phyloP scores from a whole-genome alignment of 2,113 vertebrate genomes.

The Chloebia gouldiae region DNA sequence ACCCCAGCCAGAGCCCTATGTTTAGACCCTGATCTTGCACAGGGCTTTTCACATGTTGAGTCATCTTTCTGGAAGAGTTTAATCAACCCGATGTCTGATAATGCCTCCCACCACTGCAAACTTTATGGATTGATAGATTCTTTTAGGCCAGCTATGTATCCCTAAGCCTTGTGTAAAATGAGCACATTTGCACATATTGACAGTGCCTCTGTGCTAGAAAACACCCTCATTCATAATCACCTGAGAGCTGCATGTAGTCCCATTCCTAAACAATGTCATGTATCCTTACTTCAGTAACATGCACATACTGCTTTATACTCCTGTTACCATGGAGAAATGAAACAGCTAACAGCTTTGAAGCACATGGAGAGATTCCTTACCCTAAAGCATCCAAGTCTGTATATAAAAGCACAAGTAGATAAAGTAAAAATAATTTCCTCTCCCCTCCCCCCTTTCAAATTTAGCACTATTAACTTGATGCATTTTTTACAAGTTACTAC shows the following conservation, averaged over 20 bases:
- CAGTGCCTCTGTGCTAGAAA: not conserved
- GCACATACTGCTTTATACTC: not conserved
- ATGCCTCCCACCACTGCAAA: not conserved
- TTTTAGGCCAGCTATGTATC: not conserved
- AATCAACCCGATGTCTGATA: not conserved
- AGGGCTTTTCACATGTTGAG: not conserved
- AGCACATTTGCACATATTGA: not conserved
- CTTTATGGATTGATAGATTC: not conserved
- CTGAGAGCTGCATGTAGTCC: not conserved
- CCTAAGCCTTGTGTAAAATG: not conserved
- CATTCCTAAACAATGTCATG: not conserved
- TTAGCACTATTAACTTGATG: not conserved
- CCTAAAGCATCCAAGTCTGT: not conserved
- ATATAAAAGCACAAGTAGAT: not conserved
- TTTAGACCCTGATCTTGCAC: not conserved
- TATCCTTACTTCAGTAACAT: not conserved
- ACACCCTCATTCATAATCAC: not conserved
- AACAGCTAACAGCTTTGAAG: conserved; percentile 17
- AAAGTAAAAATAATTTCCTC: not conserved
- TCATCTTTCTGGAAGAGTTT: not conserved
- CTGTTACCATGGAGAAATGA: conserved; percentile 55
- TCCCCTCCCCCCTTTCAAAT: not conserved
- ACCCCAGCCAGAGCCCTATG: not conserved
- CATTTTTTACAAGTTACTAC: not conserved
- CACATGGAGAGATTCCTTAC: not conserved